phyloP scores from a whole-genome alignment of 1,140 invertebrate genomes.

The Drosophila teissieri region DNA sequence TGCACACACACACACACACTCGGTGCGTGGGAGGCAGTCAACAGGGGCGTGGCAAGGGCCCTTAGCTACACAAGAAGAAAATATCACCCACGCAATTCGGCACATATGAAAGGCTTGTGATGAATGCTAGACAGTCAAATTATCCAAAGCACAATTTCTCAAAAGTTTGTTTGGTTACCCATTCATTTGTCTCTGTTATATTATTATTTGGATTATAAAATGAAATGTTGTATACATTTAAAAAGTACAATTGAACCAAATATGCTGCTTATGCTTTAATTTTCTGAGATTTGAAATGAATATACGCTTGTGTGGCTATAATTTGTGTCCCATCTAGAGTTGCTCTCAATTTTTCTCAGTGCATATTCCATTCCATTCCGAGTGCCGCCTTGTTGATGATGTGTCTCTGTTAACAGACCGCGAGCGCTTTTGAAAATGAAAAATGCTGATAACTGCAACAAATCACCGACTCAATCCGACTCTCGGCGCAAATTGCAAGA shows the following conservation, averaged over 20 bases:
- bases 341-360: background rate
- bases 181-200: background rate
- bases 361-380: constrained; percentile 10
- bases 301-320: background rate
- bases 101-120: too few relatives aligned
- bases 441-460: constrained; percentile 81
- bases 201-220: too few relatives aligned
- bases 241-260: too few relatives aligned
- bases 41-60: constrained; percentile 10
- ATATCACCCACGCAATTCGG: background rate
- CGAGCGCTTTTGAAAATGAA: constrained; percentile 70
- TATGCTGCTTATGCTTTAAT: too few relatives aligned
- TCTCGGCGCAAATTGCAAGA: constrained; percentile 57
- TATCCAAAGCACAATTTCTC: background rate
- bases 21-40: constrained; percentile 5
- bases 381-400: constrained; percentile 59
- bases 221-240: too few relatives aligned
- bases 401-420: constrained; percentile 53
- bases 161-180: background rate
- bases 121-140: too few relatives aligned
- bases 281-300: too few relatives aligned
- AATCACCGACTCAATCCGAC: constrained; percentile 57
- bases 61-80: background rate
- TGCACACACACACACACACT: constrained; percentile 16
- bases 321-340: background rate